phyloP scores from a whole-genome alignment of 2,888 invertebrate species.

The Heliconius cydno region DNA sequence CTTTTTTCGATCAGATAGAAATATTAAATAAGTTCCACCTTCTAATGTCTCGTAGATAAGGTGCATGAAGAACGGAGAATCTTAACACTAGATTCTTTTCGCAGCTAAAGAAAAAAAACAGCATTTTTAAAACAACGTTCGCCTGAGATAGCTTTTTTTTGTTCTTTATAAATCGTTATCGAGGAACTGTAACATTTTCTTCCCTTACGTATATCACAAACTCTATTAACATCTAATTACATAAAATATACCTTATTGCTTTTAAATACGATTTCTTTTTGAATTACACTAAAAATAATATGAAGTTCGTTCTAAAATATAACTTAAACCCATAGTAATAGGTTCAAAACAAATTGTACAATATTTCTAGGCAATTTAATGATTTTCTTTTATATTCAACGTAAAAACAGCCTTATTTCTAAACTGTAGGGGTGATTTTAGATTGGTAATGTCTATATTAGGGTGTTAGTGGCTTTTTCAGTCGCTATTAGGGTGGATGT shows the following conservation, averaged over 20 bases:
- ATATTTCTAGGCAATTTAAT: conserved; percentile 51
- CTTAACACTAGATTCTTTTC: neutral
- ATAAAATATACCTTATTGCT: neutral
- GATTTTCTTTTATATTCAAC: conserved; percentile 42
- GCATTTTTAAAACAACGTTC: neutral
- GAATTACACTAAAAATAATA: neutral
- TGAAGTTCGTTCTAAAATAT: conserved; percentile 3
- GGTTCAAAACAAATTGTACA: conserved; percentile 26
- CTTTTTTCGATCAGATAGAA: no score
- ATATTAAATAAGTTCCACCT: no score
- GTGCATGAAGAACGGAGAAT: neutral
- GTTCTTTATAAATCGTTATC: conserved; percentile 35
- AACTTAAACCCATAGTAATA: neutral
- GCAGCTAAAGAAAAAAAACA: neutral
- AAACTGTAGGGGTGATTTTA: conserved; percentile 52
- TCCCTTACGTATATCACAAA: conserved; percentile 36
- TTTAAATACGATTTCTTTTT: conserved; percentile 22
- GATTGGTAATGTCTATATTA: conserved; percentile 57
- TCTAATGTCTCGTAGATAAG: neutral
- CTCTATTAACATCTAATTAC: conserved; percentile 24
- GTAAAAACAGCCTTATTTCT: conserved; percentile 47
- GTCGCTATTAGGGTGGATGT: conserved; percentile 56
- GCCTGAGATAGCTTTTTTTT: conserved; percentile 5
- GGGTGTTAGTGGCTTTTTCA: conserved; percentile 64
- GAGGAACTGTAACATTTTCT: conserved; percentile 42